A percentile compares a stretch with the other conserved stretches of the same genome.
These are phyloP conservation scores for Fulmarus glacialis DNA, from an alignment of 2,113 vertebrate species.

Conservation along the genomic window DNA sequence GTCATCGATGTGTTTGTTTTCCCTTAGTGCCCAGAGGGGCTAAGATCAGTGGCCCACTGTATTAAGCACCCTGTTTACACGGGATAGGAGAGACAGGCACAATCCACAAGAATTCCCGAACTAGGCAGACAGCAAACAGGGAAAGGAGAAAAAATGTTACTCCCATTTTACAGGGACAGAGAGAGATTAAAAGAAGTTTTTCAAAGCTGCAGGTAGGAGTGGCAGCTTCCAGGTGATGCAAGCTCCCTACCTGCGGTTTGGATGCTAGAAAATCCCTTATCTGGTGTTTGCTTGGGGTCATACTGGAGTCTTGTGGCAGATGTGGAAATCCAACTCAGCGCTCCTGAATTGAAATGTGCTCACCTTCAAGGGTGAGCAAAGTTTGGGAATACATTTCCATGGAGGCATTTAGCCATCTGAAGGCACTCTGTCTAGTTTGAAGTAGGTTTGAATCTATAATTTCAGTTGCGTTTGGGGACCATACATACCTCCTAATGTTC, in stretches of 20 bases:
- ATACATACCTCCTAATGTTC: not conserved
- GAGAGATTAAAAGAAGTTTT: not conserved
- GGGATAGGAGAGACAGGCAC: not conserved
- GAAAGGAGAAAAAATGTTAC: not conserved
- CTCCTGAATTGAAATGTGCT: not conserved
- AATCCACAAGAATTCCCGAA: not conserved
- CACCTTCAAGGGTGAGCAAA: not conserved
- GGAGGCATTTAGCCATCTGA: not conserved
- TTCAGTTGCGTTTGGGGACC: not conserved
- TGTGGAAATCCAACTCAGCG: not conserved
- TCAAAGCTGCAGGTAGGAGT: not conserved
- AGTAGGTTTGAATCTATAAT: not conserved
- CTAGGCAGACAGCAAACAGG: not conserved
- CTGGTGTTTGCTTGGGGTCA: not conserved
- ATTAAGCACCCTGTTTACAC: fast-evolving
- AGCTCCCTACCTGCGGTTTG: not conserved
- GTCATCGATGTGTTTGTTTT: not conserved
- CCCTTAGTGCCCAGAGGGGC: not conserved
- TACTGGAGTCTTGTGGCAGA: not conserved
- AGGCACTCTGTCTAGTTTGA: not conserved
- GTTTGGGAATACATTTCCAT: not conserved
- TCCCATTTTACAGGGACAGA: not conserved
- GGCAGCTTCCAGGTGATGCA: not conserved
- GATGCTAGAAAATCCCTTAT: not conserved
- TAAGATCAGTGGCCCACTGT: not conserved